Conservation (phyloP, 2,797 vertebrate species). For the Anguilla megastoma region DNA sequence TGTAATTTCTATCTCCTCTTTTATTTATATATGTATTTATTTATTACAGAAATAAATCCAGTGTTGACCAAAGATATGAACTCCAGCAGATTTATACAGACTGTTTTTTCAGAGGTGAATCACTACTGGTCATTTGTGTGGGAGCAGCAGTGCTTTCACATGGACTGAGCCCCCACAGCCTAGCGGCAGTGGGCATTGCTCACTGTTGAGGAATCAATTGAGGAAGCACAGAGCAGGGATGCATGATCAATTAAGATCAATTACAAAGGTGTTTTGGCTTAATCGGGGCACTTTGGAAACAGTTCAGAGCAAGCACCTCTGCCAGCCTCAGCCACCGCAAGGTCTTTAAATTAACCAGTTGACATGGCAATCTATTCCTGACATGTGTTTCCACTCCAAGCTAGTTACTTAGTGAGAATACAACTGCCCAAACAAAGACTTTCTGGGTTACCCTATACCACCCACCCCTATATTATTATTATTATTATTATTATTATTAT, state of each 20-base stretch:
- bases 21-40: background rate
- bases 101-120: background rate
- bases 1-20: background rate
- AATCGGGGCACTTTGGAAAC: conserved; percentile 53
- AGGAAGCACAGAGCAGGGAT: conserved; percentile 41
- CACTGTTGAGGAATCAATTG: conserved; percentile 44
- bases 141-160: background rate
- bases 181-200: conserved; percentile 33
- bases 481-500: too few species aligned
- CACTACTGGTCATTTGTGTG: background rate
- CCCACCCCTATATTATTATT: background rate
- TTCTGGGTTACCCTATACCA: background rate
- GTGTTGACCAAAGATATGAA: background rate
- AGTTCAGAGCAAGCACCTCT: conserved; percentile 58
- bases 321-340: conserved; percentile 48
- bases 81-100: background rate
- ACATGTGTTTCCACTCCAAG: conserved; percentile 59
- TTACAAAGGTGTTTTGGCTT: conserved; percentile 61
- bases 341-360: conserved; percentile 51
- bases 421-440: background rate
- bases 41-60: background rate
- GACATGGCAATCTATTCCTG: conserved; percentile 58
- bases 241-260: conserved; percentile 58
- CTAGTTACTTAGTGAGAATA: conserved; percentile 22
- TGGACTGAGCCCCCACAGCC: background rate